phyloP scores from a whole-genome alignment of 2,797 vertebrate species.

The Lacerta bilineata region DNA sequence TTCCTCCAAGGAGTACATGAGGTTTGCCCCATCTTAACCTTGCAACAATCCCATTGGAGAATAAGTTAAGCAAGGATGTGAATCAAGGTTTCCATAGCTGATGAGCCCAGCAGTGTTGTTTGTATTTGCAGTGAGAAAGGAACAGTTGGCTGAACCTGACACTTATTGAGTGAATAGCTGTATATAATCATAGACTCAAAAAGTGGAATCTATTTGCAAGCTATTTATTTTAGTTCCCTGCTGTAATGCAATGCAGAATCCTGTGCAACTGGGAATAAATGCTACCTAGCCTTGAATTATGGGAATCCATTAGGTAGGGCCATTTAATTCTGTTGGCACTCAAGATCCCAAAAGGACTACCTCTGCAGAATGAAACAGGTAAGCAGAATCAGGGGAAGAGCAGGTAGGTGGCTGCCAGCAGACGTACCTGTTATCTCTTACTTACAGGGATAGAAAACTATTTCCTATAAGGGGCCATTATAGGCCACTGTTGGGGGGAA shows the following conservation, averaged over 20 bases:
- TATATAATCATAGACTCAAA: not conserved
- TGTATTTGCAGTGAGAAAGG: not conserved
- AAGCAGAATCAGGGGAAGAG: not conserved
- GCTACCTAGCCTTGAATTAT: not conserved
- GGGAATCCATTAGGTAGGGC: not conserved
- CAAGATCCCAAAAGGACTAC: not conserved
- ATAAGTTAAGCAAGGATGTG: not conserved
- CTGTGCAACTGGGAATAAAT: not conserved
- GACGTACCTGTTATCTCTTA: not conserved
- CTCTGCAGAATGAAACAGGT: not conserved
- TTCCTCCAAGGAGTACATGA: not conserved
- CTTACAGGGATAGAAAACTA: not conserved
- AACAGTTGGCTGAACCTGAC: not conserved
- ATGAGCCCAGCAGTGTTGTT: not conserved
- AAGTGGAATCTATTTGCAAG: slow-evolving; percentile 4
- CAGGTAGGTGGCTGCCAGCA: not conserved
- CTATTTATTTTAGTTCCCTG: not conserved
- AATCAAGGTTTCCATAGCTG: not conserved
- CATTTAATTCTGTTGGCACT: not conserved
- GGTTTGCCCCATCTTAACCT: not conserved
- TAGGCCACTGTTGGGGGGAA: not conserved
- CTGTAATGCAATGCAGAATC: not conserved
- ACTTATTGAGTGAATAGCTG: slow-evolving; percentile 14
- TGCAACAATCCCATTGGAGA: not conserved
- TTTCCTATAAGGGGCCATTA: not conserved